Base-by-base conservation (phyloP, 2,888 invertebrate species). In the Coleophora deauratella region DNA sequence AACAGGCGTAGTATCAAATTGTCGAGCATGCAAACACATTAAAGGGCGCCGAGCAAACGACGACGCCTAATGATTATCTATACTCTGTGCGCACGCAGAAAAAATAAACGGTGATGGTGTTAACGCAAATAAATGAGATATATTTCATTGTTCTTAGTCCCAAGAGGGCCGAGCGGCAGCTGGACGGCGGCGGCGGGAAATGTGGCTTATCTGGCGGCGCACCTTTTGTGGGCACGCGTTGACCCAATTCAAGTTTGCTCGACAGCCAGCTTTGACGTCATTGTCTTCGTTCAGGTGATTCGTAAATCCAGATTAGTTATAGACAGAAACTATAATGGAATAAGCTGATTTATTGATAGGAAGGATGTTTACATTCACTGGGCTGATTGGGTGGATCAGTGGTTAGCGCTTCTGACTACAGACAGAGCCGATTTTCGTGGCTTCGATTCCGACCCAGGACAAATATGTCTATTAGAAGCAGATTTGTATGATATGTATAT, bases 181-280 rank as follows among this genome's bases (percentile, higher is more conserved):
- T 72, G 78, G 74, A 68, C 73, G 72, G 21, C 21, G 21, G 21
- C 21, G 21, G 66, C 73, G 77, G 77, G 69, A 74, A 76, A 73
- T 70, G 72, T 67, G 72, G 78, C 75, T 81, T 82, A 80, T 82
- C 78, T 74, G 72, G 70, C 72, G 75, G 73, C 79, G 69, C 82
- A 82, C 85, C 84, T 84, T 81, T 84, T 79, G 79, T 77, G 66
- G 64, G 72, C 67, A 74, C 75, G 77, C 77, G 76, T 75, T 82
- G 84, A 82, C 84, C 85, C 69, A 82, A 68, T 82, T 84, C 71
- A 66, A 72, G 72, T 71, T 60, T 69, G 61, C 73, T 76, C 69
- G 62, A 65, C 67, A 65, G 64, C 64, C 64, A 61, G 58, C 67
- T 65, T 69, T 69, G 65, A 70, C 71, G 67, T 65, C 66, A 21